A percentile compares a stretch with the other conserved stretches of the same genome.
Conservation (phyloP, 2,888 invertebrate species). For the Pammene aurita region DNA sequence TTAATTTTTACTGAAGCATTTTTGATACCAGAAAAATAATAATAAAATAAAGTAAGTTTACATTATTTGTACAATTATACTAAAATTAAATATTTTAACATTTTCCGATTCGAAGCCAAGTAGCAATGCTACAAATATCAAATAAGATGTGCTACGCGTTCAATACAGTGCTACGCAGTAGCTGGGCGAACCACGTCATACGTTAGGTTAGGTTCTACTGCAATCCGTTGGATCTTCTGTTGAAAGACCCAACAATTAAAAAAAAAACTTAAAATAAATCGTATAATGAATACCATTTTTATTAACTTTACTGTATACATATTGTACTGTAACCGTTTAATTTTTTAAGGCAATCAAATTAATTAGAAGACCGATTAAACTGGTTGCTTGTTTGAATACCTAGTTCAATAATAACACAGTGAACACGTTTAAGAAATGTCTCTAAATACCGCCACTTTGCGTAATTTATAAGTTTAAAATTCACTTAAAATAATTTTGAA, state of each 20-base stretch:
- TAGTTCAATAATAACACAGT: slow-evolving; percentile 13
- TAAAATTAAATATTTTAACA: not conserved
- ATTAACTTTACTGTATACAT: not conserved
- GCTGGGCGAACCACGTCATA: not conserved
- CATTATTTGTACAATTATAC: too few species aligned
- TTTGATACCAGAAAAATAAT: too few species aligned
- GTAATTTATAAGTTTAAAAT: slow-evolving; percentile 11
- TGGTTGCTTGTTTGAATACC: slow-evolving; percentile 16
- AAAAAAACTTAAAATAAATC: not conserved
- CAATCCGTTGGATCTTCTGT: not conserved
- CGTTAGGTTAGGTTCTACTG: not conserved
- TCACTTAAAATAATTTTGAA: not conserved
- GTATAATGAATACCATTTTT: not conserved
- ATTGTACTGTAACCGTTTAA: slow-evolving; percentile 5
- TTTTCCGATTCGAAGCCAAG: not conserved
- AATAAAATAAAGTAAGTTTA: too few species aligned
- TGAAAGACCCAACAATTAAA: not conserved
- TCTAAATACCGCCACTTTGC: slow-evolving; percentile 16
- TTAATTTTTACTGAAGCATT: too few species aligned
- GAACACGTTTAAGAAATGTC: slow-evolving; percentile 13
- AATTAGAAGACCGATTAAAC: slow-evolving; percentile 19
- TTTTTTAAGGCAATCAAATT: slow-evolving; percentile 7
- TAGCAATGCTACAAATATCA: slow-evolving; percentile 24
- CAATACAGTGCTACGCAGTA: slow-evolving; percentile 37
- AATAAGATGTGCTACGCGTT: slow-evolving; percentile 32